Evolutionary conservation across 2,888 invertebrate species (phyloP).

Genomic region (Protophormia terraenovae): DNA sequence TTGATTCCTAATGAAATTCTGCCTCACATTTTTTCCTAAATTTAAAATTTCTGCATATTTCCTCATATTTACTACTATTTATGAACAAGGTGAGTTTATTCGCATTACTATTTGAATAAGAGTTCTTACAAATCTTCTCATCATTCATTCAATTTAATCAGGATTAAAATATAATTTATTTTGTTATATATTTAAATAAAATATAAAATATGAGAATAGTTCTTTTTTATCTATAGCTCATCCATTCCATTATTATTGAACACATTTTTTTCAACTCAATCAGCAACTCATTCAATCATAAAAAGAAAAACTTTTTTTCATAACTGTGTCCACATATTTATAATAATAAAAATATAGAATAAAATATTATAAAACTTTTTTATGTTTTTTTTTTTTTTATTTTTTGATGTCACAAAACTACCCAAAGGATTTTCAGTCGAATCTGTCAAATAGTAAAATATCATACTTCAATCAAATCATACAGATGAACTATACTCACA

Average conservation of each 20-base stretch:
- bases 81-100: neutral
- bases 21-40: too few relatives aligned
- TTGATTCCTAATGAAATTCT: too few relatives aligned
- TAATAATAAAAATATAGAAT: constrained; percentile 30
- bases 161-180: constrained; percentile 56
- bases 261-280: constrained; percentile 61
- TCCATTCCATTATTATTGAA: constrained; percentile 47
- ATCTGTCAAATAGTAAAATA: constrained; percentile 75
- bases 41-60: too few relatives aligned
- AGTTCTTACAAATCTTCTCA: neutral
- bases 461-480: constrained; percentile 74
- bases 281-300: constrained; percentile 68
- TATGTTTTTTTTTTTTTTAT: neutral
- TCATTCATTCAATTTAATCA: constrained; percentile 38
- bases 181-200: constrained; percentile 35
- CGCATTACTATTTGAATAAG: constrained; percentile 3
- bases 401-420: constrained; percentile 48
- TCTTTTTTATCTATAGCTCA: neutral
- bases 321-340: constrained; percentile 45
- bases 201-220: constrained; percentile 17
- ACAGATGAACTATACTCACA: constrained; percentile 53
- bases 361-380: constrained; percentile 42
- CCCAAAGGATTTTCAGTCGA: constrained; percentile 74
- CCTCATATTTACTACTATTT: too few relatives aligned
- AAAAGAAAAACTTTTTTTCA: constrained; percentile 53